Base-by-base conservation (phyloP, 2,797 vertebrate species). In the Crax fasciolata region DNA sequence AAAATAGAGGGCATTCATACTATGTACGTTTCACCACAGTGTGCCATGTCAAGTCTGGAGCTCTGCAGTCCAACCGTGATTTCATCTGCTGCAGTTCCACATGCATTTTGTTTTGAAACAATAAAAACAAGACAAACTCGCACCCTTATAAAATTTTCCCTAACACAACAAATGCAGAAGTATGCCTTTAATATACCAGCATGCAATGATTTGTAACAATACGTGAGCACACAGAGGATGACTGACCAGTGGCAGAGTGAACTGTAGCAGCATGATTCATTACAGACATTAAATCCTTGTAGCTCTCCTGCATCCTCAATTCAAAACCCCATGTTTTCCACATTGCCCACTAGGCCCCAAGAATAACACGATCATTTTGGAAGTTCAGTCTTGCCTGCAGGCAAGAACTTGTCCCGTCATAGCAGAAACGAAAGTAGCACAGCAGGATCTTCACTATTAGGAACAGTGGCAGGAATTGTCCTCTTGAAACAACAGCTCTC, bases 311-410 rank as follows among this genome's bases (percentile, higher is more conserved):
- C 54, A 91, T 82, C 71, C 77, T 96, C 66, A 51, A 28, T 87
- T 95, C 79, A 94, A 93, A 95, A 48, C 55, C 71, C 54, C 62
- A 30, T 61, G 72, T 63, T 81, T 96, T 96, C 76, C 66, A 32
- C 75, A 84, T 46, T 95, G 74, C 84, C 97, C 91, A 89, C 84
- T 67, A 94, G 90, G 94, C 63, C 84, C 39, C 0, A 11, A 75
- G 73, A 88, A 82, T 82, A 96, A 91, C 80, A 95, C 30, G 66
- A 92, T 90, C 81, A 59, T 94, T 80, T 84, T 83, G 78, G 90
- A 97, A 90, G 77, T 91, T 96, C 77, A 93, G 85, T 89, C 89
- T 96, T 0, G 17, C 90, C 96, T 91, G 58, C 84, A 94, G 95
- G 94, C 89, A 89, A 93, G 84, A 96, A 88, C 77, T 93, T 96